Percentiles rank a stretch among this genome's conserved stretches.
phyloP scores from a whole-genome alignment of 1,140 invertebrate species.

The Temnothorax longispinosus region DNA sequence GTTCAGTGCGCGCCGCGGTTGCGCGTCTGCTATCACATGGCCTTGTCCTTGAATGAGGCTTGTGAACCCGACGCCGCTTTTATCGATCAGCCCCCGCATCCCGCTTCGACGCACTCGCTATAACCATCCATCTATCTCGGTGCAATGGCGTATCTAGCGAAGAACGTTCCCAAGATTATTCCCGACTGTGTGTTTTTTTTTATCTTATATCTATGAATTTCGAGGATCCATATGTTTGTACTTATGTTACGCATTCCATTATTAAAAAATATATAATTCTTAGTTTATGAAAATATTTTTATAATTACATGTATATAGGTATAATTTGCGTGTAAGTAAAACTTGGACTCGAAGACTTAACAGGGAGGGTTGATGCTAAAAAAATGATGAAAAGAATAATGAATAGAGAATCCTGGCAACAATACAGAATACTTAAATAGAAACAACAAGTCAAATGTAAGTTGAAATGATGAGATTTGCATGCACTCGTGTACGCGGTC shows the following conservation, averaged over 20 bases:
- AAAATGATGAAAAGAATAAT: neutral
- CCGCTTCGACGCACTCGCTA: constrained; percentile 83
- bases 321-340: neutral
- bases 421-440: constrained; percentile 1
- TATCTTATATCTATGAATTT: neutral
- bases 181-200: neutral
- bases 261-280: neutral
- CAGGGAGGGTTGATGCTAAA: neutral
- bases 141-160: constrained; percentile 81
- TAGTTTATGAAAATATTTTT: neutral
- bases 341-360: neutral
- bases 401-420: neutral
- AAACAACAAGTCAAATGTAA: constrained; percentile 31
- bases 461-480: constrained; percentile 43
- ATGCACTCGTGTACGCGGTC: constrained; percentile 47
- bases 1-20: constrained; percentile 82
- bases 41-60: constrained; percentile 87
- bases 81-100: constrained; percentile 86
- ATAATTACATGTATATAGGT: neutral
- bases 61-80: constrained; percentile 85
- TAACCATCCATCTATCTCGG: constrained; percentile 82
- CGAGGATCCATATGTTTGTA: neutral
- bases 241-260: neutral
- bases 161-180: constrained; percentile 56
- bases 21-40: constrained; percentile 85